These are phyloP conservation scores for Callyntrura guangdongensis DNA, from an alignment of 2,888 invertebrate species.

Conservation along the genomic window DNA sequence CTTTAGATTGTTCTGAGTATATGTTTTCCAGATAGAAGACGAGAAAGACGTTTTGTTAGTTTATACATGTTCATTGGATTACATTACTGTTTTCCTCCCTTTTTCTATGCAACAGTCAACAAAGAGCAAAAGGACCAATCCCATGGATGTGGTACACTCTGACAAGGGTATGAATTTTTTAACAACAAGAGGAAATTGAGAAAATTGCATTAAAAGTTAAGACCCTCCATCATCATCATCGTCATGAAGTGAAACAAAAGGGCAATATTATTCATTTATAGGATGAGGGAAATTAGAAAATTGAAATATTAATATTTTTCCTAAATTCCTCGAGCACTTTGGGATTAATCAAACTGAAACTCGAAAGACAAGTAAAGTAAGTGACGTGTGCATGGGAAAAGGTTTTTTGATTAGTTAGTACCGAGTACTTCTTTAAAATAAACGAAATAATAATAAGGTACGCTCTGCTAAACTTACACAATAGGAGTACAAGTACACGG, in stretches of 20 bases:
- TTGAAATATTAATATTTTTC: conserved; percentile 69
- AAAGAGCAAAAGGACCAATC: background rate
- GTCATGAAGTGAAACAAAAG: conserved; percentile 22
- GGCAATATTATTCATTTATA: conserved; percentile 50
- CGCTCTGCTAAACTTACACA: background rate
- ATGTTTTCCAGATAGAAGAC: conserved; percentile 14
- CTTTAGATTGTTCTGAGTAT: background rate
- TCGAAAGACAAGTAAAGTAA: background rate
- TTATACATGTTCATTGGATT: background rate
- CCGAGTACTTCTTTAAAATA: too few relatives aligned
- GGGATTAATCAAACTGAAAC: conserved; percentile 49
- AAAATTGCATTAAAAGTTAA: conserved; percentile 73
- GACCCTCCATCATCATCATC: background rate
- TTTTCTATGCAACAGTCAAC: background rate
- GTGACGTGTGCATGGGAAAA: background rate
- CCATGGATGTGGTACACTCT: background rate
- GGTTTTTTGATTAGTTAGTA: too few relatives aligned
- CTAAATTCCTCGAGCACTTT: conserved; percentile 18
- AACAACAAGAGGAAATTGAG: conserved; percentile 64
- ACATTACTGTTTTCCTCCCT: background rate
- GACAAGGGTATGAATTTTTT: conserved; percentile 65
- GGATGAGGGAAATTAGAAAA: conserved; percentile 67
- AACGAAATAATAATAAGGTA: too few relatives aligned
- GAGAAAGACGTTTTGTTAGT: conserved; percentile 13
- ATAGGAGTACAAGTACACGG: background rate